These are phyloP conservation scores for Silurus lanzhouensis DNA, from an alignment of 2,797 vertebrate genomes.

Conservation along the genomic window DNA sequence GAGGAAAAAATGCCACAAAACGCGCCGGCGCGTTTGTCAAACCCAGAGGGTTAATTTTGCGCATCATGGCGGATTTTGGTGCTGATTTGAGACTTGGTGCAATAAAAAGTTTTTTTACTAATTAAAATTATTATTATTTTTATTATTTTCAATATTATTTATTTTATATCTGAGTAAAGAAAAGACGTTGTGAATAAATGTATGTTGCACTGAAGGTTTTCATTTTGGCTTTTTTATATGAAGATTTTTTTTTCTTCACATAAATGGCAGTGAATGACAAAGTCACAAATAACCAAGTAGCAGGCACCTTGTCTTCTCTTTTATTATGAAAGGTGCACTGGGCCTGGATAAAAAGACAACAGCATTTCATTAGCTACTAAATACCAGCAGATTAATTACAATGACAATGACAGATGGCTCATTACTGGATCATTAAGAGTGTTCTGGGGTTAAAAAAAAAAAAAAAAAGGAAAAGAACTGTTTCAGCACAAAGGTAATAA, in stretches of 20 bases:
- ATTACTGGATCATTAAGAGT: slow-evolving; percentile 70
- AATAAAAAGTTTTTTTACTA: too few relatives aligned
- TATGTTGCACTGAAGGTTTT: too few relatives aligned
- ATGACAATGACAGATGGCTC: slow-evolving; percentile 79
- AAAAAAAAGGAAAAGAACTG: slow-evolving; percentile 28
- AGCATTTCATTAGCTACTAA: slow-evolving; percentile 80
- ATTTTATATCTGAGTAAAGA: too few relatives aligned
- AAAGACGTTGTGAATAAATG: too few relatives aligned
- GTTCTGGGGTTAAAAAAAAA: slow-evolving; percentile 22
- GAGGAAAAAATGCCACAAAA: too few relatives aligned
- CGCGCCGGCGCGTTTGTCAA: too few relatives aligned
- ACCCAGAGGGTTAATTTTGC: too few relatives aligned
- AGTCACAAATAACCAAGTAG: slow-evolving; percentile 33
- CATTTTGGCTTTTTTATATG: too few relatives aligned
- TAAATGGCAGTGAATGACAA: slow-evolving; percentile 30
- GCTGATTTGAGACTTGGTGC: too few relatives aligned
- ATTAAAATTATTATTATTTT: too few relatives aligned
- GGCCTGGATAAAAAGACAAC: slow-evolving; percentile 45
- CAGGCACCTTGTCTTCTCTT: slow-evolving; percentile 38
- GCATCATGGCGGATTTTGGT: too few relatives aligned
- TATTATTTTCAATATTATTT: too few relatives aligned
- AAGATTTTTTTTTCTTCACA: background rate
- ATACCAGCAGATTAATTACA: slow-evolving; percentile 80
- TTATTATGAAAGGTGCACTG: slow-evolving; percentile 4
- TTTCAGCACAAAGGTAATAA: slow-evolving; percentile 32